Evolutionary conservation across 2,797 vertebrate species (phyloP).

Genomic region (Argentina silus): DNA sequence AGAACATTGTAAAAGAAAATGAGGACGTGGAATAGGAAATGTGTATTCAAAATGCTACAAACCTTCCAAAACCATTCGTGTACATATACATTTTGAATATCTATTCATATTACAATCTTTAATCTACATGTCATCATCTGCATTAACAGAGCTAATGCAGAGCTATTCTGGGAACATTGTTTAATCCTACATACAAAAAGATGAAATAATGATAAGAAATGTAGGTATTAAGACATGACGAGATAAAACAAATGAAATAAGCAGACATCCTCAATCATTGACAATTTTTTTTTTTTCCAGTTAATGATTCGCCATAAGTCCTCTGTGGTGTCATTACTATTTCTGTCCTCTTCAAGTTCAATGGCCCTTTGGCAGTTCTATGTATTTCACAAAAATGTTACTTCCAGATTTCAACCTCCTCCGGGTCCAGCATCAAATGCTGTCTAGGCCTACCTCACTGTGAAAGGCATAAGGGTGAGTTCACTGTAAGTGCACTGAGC

Average conservation of each 20-base stretch:
- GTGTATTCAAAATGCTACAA: constrained; percentile 61
- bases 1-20: constrained; percentile 23
- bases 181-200: constrained; percentile 61
- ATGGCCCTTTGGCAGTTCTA: constrained; percentile 73
- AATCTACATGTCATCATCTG: constrained; percentile 80
- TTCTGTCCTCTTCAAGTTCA: constrained; percentile 34
- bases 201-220: constrained; percentile 54
- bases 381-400: constrained; percentile 53
- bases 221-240: constrained; percentile 19
- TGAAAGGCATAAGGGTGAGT: constrained; percentile 84
- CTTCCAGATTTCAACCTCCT: constrained; percentile 15
- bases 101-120: constrained; percentile 80
- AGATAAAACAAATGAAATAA: constrained; percentile 58
- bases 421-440: constrained; percentile 33
- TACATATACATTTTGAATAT: constrained; percentile 73
- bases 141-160: constrained; percentile 45
- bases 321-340: constrained; percentile 37
- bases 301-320: constrained; percentile 45
- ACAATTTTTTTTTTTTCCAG: constrained; percentile 29
- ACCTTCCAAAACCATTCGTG: constrained; percentile 74
- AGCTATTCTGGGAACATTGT: constrained; percentile 49
- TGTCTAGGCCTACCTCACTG: constrained; percentile 56
- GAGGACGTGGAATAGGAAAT: constrained; percentile 57
- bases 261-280: constrained; percentile 36
- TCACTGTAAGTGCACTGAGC: constrained; percentile 56